A percentile compares a stretch with the other conserved stretches of the same genome.
These are phyloP conservation scores for Felis chaus DNA, from an alignment of 2,113 vertebrate genomes.

Conservation along the genomic window DNA sequence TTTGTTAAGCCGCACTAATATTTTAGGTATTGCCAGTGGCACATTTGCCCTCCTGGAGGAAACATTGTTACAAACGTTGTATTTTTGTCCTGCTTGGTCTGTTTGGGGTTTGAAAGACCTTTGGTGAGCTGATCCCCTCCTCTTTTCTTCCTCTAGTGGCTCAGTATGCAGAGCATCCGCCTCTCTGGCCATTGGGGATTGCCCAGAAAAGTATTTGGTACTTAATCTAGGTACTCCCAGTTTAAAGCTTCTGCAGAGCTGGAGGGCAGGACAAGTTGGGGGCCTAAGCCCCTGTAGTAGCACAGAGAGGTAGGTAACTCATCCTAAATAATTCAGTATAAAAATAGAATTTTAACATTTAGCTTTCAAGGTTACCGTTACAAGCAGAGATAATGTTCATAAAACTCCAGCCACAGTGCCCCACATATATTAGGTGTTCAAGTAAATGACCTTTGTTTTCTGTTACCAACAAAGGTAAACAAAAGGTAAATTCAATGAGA, in stretches of 20 bases:
- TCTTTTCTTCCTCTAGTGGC: not conserved
- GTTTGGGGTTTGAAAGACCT: not conserved
- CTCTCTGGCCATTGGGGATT: not conserved
- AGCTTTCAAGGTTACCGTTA: not conserved
- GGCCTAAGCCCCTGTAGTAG: not conserved
- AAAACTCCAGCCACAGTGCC: not conserved
- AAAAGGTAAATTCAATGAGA: not conserved
- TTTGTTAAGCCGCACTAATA: not conserved
- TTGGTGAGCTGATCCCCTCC: not conserved
- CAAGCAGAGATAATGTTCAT: not conserved
- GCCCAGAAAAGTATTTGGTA: not conserved
- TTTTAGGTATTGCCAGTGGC: not conserved
- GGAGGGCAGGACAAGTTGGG: not conserved
- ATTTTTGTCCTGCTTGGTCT: not conserved
- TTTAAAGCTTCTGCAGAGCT: slow-evolving; percentile 15
- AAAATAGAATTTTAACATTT: not conserved
- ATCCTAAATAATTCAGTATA: not conserved
- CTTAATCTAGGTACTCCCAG: not conserved
- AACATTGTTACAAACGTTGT: not conserved
- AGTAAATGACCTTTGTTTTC: not conserved
- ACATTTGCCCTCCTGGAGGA: not conserved
- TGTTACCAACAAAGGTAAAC: not conserved
- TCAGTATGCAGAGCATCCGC: not conserved
- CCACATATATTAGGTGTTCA: not conserved
- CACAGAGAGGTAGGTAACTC: not conserved